Evolutionary conservation across 2,113 vertebrate species (phyloP).

Genomic region (Scopus umbretta): DNA sequence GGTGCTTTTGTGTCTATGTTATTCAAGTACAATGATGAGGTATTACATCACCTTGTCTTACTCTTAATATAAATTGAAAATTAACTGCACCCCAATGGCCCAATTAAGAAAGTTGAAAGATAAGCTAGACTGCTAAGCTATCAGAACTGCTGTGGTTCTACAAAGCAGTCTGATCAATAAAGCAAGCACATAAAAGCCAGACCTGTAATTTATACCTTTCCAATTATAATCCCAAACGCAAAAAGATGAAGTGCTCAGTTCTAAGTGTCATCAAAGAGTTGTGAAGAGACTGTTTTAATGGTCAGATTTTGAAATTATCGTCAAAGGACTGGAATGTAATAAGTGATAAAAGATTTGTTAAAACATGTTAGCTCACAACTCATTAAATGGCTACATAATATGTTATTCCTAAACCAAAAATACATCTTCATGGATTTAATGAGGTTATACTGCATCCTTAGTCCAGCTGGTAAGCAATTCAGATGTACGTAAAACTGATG

Average conservation of each 20-base stretch:
- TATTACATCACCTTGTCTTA: not conserved
- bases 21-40: not conserved
- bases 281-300: constrained; percentile 39
- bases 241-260: constrained; percentile 47
- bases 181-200: constrained; percentile 48
- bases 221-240: not conserved
- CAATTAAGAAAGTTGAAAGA: constrained; percentile 60
- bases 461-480: not conserved
- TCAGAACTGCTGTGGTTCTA: not conserved
- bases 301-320: constrained; percentile 43
- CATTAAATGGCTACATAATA: constrained; percentile 19
- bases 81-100: constrained; percentile 42
- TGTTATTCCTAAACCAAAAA: constrained; percentile 17
- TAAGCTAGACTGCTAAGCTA: not conserved
- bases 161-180: constrained; percentile 52
- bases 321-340: constrained; percentile 1
- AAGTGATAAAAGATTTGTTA: constrained; percentile 26
- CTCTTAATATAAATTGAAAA: constrained; percentile 59
- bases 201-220: constrained; percentile 56
- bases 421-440: not conserved
- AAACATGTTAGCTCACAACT: constrained; percentile 37
- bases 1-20: not conserved
- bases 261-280: constrained; percentile 1
- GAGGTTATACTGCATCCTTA: not conserved
- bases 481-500: not conserved